Conservation (phyloP, 2,797 vertebrate species). For the Paratrypauchen microcephalus region DNA sequence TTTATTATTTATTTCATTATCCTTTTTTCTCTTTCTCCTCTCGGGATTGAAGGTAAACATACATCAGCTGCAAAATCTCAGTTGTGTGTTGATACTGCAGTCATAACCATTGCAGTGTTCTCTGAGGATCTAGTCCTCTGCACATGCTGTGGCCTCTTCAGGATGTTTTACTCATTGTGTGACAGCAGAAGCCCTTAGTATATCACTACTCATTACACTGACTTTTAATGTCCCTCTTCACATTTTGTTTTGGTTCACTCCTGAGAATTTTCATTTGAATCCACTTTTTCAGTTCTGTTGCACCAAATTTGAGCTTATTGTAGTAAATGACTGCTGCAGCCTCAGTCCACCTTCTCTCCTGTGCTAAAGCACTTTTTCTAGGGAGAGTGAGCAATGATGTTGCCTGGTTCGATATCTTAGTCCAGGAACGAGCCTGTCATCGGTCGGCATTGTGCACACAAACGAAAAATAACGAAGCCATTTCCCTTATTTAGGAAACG, state of each 20-base stretch:
- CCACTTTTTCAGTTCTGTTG: slow-evolving; percentile 14
- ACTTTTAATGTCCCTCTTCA: slow-evolving; percentile 46
- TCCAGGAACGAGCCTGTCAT: slow-evolving; percentile 65
- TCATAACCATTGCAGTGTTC: slow-evolving; percentile 65
- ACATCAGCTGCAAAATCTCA: slow-evolving; percentile 71
- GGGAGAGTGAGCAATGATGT: slow-evolving; percentile 61
- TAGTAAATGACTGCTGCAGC: slow-evolving; percentile 45
- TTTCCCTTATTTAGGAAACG: slow-evolving; percentile 71
- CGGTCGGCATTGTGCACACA: slow-evolving; percentile 55
- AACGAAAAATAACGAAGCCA: slow-evolving; percentile 71
- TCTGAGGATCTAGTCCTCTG: slow-evolving; percentile 60
- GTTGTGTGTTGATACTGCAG: slow-evolving; percentile 73
- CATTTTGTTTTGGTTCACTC: slow-evolving; percentile 33
- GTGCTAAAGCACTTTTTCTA: slow-evolving; percentile 40
- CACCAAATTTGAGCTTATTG: slow-evolving; percentile 26
- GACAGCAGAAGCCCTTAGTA: slow-evolving; percentile 41
- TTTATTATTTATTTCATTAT: slow-evolving; percentile 80
- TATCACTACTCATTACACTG: slow-evolving; percentile 33
- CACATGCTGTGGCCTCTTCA: slow-evolving; percentile 65
- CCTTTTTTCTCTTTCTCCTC: slow-evolving; percentile 53
- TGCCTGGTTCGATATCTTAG: slow-evolving; percentile 57
- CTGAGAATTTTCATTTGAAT: slow-evolving; percentile 19
- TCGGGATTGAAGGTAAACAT: slow-evolving; percentile 76
- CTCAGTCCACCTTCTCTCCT: slow-evolving; percentile 41
- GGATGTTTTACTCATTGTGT: slow-evolving; percentile 54